Conservation (phyloP, 2,113 vertebrate genomes). For the Hiodon tergisus region DNA sequence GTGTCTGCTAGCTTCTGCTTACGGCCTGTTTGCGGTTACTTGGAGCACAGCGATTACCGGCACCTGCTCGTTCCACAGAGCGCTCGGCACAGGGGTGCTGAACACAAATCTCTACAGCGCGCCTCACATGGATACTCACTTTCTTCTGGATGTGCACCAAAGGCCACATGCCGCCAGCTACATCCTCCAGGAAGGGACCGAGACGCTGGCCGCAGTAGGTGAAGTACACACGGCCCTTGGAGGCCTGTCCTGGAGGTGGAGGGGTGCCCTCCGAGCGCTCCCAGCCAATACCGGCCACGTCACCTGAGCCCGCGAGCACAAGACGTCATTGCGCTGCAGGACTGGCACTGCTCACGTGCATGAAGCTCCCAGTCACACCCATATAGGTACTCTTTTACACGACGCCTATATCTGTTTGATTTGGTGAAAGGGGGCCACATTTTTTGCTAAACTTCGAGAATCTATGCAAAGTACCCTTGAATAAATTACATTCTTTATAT, state of each 20-base stretch:
- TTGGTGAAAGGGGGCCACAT: not conserved
- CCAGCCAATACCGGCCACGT: constrained; percentile 95
- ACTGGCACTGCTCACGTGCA: not conserved
- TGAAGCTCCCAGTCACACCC: not conserved
- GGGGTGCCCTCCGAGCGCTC: constrained; percentile 91
- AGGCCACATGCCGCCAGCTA: constrained; percentile 97
- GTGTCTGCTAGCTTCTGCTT: too few species aligned
- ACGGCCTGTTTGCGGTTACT: too few species aligned
- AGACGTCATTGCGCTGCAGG: not conserved
- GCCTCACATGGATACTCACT: constrained; percentile 51
- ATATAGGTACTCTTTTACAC: too few species aligned
- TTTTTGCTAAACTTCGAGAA: too few species aligned
- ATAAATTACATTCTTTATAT: too few species aligned
- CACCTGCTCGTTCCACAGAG: too few species aligned
- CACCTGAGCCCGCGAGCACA: constrained; percentile 56
- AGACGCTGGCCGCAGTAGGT: constrained; percentile 92
- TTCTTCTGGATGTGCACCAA: constrained; percentile 98
- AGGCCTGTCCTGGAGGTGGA: constrained; percentile 87
- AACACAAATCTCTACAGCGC: not conserved
- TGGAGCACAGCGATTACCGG: too few species aligned
- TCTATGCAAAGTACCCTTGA: too few species aligned
- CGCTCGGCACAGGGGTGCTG: too few species aligned
- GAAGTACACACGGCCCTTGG: constrained; percentile 96
- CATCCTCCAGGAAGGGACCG: constrained; percentile 83
- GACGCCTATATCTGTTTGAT: too few species aligned